phyloP scores from a whole-genome alignment of 2,113 vertebrate species.

The Phocoena phocoena region DNA sequence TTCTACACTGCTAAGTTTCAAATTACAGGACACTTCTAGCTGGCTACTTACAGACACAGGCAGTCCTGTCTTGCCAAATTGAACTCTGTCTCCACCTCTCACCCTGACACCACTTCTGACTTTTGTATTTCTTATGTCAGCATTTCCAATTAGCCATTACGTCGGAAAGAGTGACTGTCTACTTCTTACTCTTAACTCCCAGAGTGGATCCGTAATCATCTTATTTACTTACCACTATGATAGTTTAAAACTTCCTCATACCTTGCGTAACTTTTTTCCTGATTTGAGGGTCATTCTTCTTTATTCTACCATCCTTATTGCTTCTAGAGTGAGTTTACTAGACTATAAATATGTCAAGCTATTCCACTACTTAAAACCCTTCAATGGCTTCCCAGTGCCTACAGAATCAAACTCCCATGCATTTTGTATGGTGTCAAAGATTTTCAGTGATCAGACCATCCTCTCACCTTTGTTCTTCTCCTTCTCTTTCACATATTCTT shows the following conservation, averaged over 20 bases:
- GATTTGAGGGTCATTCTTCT: not conserved
- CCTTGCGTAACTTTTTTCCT: not conserved
- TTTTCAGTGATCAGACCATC: not conserved
- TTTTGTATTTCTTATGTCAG: not conserved
- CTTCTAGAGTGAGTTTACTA: not conserved
- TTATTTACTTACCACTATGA: not conserved
- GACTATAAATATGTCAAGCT: not conserved
- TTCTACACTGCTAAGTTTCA: not conserved
- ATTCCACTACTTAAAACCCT: not conserved
- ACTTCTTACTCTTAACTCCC: not conserved
- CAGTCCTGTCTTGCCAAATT: not conserved
- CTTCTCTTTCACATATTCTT: not conserved
- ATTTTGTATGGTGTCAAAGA: not conserved
- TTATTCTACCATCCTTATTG: not conserved
- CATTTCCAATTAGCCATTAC: not conserved
- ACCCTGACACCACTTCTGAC: not conserved
- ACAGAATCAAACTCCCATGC: not conserved
- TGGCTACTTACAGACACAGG: not conserved
- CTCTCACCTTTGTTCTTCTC: not conserved
- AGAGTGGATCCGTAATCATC: not conserved
- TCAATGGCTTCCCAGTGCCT: not conserved
- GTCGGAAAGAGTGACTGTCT: not conserved
- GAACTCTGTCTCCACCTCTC: not conserved
- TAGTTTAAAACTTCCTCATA: not conserved
- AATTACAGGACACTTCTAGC: not conserved